These are phyloP conservation scores for Unio delphinus DNA, from an alignment of 2,888 invertebrate genomes.

Conservation along the genomic window DNA sequence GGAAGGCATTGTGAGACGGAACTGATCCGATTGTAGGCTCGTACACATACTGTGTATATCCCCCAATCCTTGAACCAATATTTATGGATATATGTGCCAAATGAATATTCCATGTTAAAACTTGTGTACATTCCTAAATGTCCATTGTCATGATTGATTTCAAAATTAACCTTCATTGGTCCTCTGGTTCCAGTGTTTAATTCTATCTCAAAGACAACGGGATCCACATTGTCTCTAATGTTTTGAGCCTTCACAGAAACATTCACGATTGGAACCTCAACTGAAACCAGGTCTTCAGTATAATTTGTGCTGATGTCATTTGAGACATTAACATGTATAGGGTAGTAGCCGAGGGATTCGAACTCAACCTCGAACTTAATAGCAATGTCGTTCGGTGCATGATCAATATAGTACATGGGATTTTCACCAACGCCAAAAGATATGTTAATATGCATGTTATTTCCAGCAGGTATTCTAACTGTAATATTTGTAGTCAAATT, in stretches of 20 bases:
- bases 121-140: conserved; percentile 22
- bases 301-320: conserved; percentile 58
- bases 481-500: conserved; percentile 50
- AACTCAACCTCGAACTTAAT: conserved; percentile 46
- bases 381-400: conserved; percentile 20
- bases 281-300: conserved; percentile 48
- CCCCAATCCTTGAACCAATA: conserved; percentile 64
- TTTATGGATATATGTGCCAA: conserved; percentile 41
- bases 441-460: conserved; percentile 51
- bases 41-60: conserved; percentile 57
- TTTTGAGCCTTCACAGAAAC: conserved; percentile 40
- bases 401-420: conserved; percentile 47
- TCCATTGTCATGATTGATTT: conserved; percentile 61
- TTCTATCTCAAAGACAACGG: conserved; percentile 49
- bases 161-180: conserved; percentile 50
- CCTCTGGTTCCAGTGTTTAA: conserved; percentile 51
- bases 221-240: conserved; percentile 46
- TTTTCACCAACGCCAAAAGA: conserved; percentile 59
- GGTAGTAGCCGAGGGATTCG: conserved; percentile 53
- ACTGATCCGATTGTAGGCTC: conserved; percentile 60
- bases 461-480: conserved; percentile 48
- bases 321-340: conserved; percentile 43
- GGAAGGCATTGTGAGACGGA: conserved; percentile 33
- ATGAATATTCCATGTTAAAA: conserved; percentile 31
- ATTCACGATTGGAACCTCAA: conserved; percentile 60